A percentile compares a stretch with the other conserved stretches of the same genome.
Evolutionary conservation across 2,888 invertebrate genomes (phyloP).

Genomic region (Metacarcinus magister): DNA sequence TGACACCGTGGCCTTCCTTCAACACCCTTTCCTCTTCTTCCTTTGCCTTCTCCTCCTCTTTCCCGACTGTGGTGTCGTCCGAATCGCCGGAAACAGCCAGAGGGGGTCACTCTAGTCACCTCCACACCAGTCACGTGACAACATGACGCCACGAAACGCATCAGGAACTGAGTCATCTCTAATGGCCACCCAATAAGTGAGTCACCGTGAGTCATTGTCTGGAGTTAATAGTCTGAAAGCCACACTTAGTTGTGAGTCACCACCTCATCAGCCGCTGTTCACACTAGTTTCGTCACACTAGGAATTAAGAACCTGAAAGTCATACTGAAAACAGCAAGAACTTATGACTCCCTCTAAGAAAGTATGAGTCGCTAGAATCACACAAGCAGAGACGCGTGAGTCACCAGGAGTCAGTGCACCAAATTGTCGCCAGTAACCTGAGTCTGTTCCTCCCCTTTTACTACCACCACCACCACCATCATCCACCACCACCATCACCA

Average conservation of each 20-base stretch:
- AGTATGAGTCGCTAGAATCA: neutral
- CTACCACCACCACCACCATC: too few relatives aligned
- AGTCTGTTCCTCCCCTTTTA: neutral
- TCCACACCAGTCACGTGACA: neutral
- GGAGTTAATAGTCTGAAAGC: neutral
- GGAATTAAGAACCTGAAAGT: neutral
- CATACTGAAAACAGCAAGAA: neutral
- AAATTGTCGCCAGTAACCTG: slow-evolving; percentile 46
- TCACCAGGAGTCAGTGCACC: neutral
- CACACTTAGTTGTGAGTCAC: neutral
- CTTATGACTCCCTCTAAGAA: neutral
- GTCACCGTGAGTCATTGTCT: neutral
- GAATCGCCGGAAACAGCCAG: neutral
- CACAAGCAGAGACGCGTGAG: neutral
- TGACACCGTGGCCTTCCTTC: neutral
- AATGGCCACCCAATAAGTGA: neutral
- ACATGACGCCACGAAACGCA: neutral
- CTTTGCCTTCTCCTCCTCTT: neutral
- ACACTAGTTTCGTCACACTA: neutral
- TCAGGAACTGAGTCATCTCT: neutral
- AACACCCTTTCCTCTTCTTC: neutral
- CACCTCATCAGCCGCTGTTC: neutral
- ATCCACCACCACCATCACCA: too few relatives aligned
- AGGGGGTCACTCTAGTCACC: neutral
- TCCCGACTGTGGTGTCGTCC: neutral